Base-by-base conservation (phyloP, 2,888 invertebrate species). In the Leptogaster cylindrica region DNA sequence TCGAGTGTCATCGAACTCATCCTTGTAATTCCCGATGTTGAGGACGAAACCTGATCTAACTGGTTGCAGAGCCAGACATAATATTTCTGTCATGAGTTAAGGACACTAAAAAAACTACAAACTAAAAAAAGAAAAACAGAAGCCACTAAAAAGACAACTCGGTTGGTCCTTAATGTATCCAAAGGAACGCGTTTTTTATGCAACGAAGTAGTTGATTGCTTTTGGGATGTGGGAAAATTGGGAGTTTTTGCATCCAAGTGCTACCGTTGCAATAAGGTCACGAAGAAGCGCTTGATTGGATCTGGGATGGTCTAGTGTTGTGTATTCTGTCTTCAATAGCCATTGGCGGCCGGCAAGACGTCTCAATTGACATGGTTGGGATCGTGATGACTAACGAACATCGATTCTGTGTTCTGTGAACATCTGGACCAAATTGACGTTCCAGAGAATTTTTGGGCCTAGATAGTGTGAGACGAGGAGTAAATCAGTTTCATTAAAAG, bases 221-320 rank as follows among this genome's bases (percentile, higher is more conserved):
- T 51, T 65, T 23, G 39, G 65, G 65, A 28, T 52, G 65, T 65
- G 65, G 52, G 65, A 65, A 65, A 65, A 51, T 25, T n/a, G 2
- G 6, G 2, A 18, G 18, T 51, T 41, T 65, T 20, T 36, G n/a
- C 16, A 36, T n/a, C 23, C 23, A 5, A 33, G 31, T 65, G 50
- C 39, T 51, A 39, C 51, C 31, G 65, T 51, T 20, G 7, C 16
- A 44, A 12, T 20, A 48, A 12, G n/a, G n/a, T 12, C 28, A 25
- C 12, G n/a, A n/a, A 6, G n/a, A 33, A 18, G 16, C 36, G 16
- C 39, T 12, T 41, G 28, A 61, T 2, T 61, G 28, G 31, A 28
- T 44, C 44, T 10, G 39, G 28, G 44, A 28, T 8, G 27, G 61
- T 61, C 18, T 61, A 6, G 41, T 14, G 44, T 14, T 41, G 18